These are phyloP conservation scores for Troides aeacus DNA, from an alignment of 2,888 invertebrate species.

Conservation along the genomic window DNA sequence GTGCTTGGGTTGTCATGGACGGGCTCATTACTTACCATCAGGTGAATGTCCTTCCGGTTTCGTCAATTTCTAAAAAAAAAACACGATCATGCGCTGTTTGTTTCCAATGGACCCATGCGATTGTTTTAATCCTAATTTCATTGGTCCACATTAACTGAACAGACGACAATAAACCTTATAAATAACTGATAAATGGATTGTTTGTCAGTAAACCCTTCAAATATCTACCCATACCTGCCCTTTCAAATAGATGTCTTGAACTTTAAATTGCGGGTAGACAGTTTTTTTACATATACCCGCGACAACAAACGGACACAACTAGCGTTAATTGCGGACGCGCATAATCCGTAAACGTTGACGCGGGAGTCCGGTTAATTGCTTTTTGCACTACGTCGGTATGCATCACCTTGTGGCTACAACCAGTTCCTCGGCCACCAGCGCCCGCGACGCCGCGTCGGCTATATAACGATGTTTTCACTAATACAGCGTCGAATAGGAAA, in stretches of 20 bases:
- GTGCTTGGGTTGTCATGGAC: too few species aligned
- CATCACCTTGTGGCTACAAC: conserved; percentile 9
- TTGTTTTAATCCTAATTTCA: too few species aligned
- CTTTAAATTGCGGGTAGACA: conserved; percentile 3
- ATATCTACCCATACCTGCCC: neutral
- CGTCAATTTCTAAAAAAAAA: too few species aligned
- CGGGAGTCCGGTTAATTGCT: conserved; percentile 8
- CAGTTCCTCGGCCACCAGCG: too few species aligned
- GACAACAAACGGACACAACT: neutral
- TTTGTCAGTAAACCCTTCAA: too few species aligned
- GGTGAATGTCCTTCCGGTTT: too few species aligned
- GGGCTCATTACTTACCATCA: too few species aligned
- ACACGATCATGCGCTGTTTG: too few species aligned
- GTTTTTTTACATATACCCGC: neutral
- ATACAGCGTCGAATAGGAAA: conserved; percentile 1
- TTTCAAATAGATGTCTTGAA: conserved; percentile 6
- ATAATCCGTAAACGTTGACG: conserved; percentile 1
- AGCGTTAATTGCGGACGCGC: conserved; percentile 1
- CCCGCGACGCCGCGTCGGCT: neutral
- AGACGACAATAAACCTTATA: too few species aligned
- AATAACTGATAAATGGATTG: too few species aligned
- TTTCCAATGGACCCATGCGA: too few species aligned
- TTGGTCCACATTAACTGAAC: too few species aligned
- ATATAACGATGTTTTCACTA: neutral
- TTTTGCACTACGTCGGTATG: conserved; percentile 3